Evolutionary conservation across 2,888 invertebrate species (phyloP).

Genomic region (Protodeltote pygarga): DNA sequence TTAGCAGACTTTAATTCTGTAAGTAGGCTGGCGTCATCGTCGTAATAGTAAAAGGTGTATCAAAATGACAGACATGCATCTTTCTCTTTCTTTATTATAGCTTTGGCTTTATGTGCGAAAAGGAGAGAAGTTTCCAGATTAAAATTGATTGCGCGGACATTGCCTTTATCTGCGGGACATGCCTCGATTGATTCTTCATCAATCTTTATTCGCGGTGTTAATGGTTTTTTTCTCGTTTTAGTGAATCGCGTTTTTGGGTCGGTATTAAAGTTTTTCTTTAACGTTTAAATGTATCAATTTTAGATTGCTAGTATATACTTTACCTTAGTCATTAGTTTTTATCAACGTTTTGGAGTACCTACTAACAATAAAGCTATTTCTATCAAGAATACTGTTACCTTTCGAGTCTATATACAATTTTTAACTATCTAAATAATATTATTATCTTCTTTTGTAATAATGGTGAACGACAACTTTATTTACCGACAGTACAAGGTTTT

Average conservation of each 20-base stretch:
- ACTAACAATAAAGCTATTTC: neutral
- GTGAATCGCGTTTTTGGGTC: slow-evolving; percentile 37
- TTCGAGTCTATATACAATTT: too few species aligned
- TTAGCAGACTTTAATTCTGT: slow-evolving; percentile 81
- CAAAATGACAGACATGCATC: slow-evolving; percentile 66
- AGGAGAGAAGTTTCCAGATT: slow-evolving; percentile 75
- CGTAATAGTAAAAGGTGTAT: slow-evolving; percentile 68
- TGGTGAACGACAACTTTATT: too few species aligned
- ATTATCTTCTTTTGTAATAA: too few species aligned
- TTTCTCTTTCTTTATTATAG: slow-evolving; percentile 54
- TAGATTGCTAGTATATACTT: neutral
- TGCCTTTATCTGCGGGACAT: slow-evolving; percentile 78
- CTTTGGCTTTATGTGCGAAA: slow-evolving; percentile 38
- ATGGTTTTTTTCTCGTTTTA: slow-evolving; percentile 63
- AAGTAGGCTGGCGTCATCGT: slow-evolving; percentile 81
- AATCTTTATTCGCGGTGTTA: slow-evolving; percentile 83
- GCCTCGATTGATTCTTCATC: slow-evolving; percentile 84
- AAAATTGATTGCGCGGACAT: slow-evolving; percentile 84
- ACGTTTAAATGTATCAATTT: slow-evolving; percentile 2
- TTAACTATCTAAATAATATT: too few species aligned
- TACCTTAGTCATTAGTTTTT: neutral
- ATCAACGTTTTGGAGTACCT: neutral
- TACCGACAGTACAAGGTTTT: too few species aligned
- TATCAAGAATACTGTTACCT: too few species aligned
- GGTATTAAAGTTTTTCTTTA: slow-evolving; percentile 19